Evolutionary conservation across 2,888 invertebrate species (phyloP), one percentile per base, ranked within the genome.

Genomic region (Lomographa bimaculata): DNA sequence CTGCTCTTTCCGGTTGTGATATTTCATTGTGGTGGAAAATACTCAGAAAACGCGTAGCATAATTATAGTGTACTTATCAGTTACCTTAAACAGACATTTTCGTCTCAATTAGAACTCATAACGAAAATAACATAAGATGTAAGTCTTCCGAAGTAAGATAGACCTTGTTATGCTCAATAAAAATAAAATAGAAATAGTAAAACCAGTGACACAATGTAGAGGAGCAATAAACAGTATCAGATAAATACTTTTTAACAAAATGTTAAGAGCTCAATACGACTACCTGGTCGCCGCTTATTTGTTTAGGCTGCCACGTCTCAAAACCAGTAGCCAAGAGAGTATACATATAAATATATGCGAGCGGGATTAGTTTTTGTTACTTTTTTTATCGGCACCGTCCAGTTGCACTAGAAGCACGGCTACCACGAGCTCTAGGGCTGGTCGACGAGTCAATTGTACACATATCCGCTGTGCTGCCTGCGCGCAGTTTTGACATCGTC

Each of bases 221-320:
- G 33, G 44, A 41, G 57, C 69, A 74, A 76, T 75, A 72, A 79
- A 71, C 67, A 64, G 76, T 79, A 87, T 84, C 84, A 79, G 84
- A 86, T 83, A 80, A 78, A 51, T 49, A 50, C 42, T 82, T 79
- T 80, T 75, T 73, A 77, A 83, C 83, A 82, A 79, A 51, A 83
- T 76, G 83, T 78, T 73, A 73, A 77, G 71, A 76, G 62, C 50
- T 61, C 64, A 69, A 67, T 65, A 82, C 79, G 80, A 79, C 83
- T 87, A 86, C 87, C 86, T 82, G 85, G 67, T 85, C 83, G 80
- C 78, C 83, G 80, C 78, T 77, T 89, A 79, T 87, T 87, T 87
- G 86, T 86, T 86, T 87, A 87, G 87, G 86, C 71, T 71, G 72
- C 71, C 74, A 69, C 66, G 67, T 71, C 71, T 83, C 67, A 87